These are phyloP conservation scores for Bovichtus variegatus DNA, from an alignment of 2,797 vertebrate genomes.

Conservation along the genomic window DNA sequence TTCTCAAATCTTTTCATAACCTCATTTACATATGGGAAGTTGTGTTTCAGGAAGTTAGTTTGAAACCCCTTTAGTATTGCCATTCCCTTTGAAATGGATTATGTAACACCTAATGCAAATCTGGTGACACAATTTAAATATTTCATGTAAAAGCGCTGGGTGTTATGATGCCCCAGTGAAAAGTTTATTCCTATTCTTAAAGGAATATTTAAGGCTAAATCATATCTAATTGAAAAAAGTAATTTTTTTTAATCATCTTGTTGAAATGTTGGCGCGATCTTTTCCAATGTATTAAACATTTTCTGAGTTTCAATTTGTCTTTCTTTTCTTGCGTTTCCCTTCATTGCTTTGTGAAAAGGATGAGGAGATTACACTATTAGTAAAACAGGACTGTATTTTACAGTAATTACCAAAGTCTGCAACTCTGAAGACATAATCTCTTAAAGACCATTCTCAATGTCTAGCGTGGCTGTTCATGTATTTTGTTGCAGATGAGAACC, in stretches of 20 bases:
- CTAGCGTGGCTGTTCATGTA: background rate
- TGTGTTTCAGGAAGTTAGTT: slow-evolving; percentile 69
- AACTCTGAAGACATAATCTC: slow-evolving; percentile 25
- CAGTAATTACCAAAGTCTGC: slow-evolving; percentile 32
- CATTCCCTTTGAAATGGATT: slow-evolving; percentile 65
- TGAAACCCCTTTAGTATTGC: slow-evolving; percentile 60
- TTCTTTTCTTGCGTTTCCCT: background rate
- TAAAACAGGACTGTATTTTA: slow-evolving; percentile 27
- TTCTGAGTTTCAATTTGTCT: background rate
- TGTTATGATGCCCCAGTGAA: slow-evolving; percentile 24
- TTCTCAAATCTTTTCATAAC: slow-evolving; percentile 68
- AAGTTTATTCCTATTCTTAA: slow-evolving; percentile 9
- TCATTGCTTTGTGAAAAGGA: slow-evolving; percentile 15
- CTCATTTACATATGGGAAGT: slow-evolving; percentile 69
- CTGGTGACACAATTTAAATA: slow-evolving; percentile 58
- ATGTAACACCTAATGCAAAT: slow-evolving; percentile 68
- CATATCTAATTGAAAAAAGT: slow-evolving; percentile 16
- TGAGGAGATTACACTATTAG: slow-evolving; percentile 15
- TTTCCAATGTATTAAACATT: slow-evolving; percentile 9
- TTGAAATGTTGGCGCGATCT: background rate
- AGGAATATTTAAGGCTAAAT: slow-evolving; percentile 18
- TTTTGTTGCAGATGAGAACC: slow-evolving; percentile 20
- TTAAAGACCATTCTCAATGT: slow-evolving; percentile 3
- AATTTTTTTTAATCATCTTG: background rate
- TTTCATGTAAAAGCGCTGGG: slow-evolving; percentile 36